Conservation (phyloP, 2,797 vertebrate species). For the Chelmon rostratus region DNA sequence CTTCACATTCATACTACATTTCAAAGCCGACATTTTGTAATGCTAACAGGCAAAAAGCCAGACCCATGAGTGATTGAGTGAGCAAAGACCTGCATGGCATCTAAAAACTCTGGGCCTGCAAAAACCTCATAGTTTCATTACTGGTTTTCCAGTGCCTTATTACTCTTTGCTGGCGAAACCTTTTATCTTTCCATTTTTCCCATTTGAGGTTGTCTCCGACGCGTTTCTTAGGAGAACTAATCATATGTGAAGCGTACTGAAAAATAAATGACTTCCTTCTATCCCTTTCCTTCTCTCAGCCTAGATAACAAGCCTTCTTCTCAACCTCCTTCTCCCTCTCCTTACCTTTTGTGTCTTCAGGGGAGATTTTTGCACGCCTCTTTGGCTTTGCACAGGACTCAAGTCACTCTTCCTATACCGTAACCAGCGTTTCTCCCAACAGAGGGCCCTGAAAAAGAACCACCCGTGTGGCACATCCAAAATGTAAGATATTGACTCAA, state of each 20-base stretch:
- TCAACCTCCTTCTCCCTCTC: constrained; percentile 9
- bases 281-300: constrained; percentile 30
- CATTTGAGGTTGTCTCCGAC: constrained; percentile 34
- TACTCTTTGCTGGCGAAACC: constrained; percentile 26
- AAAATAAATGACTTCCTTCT: constrained; percentile 56
- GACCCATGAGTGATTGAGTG: constrained; percentile 50
- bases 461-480: background rate
- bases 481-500: constrained; percentile 11
- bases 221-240: constrained; percentile 51
- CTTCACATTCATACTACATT: constrained; percentile 53
- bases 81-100: constrained; percentile 48
- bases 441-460: constrained; percentile 9
- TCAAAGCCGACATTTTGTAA: constrained; percentile 57
- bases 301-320: constrained; percentile 34
- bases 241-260: constrained; percentile 53
- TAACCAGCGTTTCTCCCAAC: constrained; percentile 31
- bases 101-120: background rate
- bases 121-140: constrained; percentile 35
- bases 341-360: constrained; percentile 30
- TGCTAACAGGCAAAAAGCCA: constrained; percentile 43
- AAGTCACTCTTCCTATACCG: constrained; percentile 23
- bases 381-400: constrained; percentile 28
- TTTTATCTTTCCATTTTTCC: constrained; percentile 41
- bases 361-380: constrained; percentile 41
- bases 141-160: constrained; percentile 33